Evolutionary conservation across 2,888 invertebrate species (phyloP).

Genomic region (Amiota communis): DNA sequence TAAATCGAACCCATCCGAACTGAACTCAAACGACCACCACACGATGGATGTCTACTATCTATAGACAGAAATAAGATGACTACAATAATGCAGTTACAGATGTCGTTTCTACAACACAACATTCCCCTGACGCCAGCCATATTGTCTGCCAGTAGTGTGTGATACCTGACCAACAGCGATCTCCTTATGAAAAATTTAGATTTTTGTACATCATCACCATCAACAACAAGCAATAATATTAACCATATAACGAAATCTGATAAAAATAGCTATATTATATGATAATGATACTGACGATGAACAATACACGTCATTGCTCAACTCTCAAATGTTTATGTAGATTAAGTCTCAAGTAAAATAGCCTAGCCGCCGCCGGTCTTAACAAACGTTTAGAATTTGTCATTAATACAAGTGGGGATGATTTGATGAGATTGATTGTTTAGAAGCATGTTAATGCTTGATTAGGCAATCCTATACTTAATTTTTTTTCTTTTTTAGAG

Average conservation of each 20-base stretch:
- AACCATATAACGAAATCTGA: conserved; percentile 1
- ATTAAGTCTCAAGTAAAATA: background rate
- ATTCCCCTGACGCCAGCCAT: background rate
- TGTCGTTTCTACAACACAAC: background rate
- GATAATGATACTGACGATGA: conserved; percentile 18
- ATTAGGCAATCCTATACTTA: background rate
- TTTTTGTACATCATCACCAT: conserved; percentile 39
- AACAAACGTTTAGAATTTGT: background rate
- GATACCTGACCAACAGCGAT: conserved; percentile 1
- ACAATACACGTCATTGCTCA: no score
- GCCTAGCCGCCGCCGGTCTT: background rate
- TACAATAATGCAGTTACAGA: conserved; percentile 27
- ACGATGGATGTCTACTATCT: no score
- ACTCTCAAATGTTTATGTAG: no score
- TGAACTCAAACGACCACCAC: no score
- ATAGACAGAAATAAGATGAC: background rate
- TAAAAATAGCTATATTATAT: conserved; percentile 59
- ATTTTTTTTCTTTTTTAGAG: conserved; percentile 1
- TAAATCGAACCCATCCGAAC: no score
- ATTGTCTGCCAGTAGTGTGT: background rate
- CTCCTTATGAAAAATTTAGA: conserved; percentile 58
- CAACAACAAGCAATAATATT: background rate
- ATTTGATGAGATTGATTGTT: background rate
- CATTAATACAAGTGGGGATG: no score
- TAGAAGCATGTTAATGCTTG: background rate